These are phyloP conservation scores for Calameuta filiformis DNA, from an alignment of 2,888 invertebrate species.

Conservation along the genomic window DNA sequence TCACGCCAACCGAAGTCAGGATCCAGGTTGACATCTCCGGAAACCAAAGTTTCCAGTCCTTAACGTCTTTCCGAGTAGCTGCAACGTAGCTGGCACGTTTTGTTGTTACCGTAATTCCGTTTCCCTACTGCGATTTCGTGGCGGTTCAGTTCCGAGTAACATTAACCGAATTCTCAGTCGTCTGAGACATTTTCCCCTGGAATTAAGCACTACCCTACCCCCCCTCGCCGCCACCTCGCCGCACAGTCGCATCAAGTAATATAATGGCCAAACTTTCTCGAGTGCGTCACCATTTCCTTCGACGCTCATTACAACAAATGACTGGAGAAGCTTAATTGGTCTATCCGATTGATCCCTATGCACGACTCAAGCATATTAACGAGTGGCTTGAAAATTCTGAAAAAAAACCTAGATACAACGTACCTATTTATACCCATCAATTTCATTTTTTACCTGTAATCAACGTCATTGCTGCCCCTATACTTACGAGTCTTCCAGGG, in stretches of 20 bases:
- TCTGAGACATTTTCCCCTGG: neutral
- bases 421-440: neutral
- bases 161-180: neutral
- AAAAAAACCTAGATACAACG: neutral
- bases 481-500: neutral
- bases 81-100: conserved; percentile 19
- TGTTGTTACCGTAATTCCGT: neutral
- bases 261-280: neutral
- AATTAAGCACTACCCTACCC: neutral
- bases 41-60: conserved; percentile 30
- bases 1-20: neutral
- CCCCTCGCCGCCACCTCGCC: neutral
- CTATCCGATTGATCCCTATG: neutral
- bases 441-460: neutral
- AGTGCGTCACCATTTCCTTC: neutral
- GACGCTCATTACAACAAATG: neutral
- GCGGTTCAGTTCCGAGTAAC: conserved; percentile 7
- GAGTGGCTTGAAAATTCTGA: neutral
- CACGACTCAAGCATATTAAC: neutral
- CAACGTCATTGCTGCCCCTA: neutral
- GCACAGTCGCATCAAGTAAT: neutral
- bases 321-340: neutral
- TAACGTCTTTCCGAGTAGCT: conserved; percentile 33
- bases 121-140: neutral
- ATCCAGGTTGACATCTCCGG: conserved; percentile 24